A percentile compares a stretch with the other conserved stretches of the same genome.
Evolutionary conservation across 2,113 vertebrate species (phyloP).

Genomic region (Rhabdornis inornatus): DNA sequence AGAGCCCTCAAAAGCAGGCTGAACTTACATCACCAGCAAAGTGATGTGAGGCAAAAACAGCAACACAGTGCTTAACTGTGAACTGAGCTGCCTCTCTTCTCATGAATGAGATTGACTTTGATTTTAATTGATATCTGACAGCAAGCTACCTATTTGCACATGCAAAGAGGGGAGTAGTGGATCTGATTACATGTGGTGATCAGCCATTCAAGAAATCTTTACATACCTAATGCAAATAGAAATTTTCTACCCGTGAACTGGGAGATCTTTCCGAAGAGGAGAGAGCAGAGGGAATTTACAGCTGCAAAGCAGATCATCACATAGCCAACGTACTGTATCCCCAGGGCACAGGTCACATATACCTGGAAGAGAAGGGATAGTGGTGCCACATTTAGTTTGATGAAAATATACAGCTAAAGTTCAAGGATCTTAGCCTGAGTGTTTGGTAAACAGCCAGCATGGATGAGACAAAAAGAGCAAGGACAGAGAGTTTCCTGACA

Average conservation of each 20-base stretch:
- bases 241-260: conserved; percentile 76
- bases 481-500: neutral
- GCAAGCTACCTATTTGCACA: neutral
- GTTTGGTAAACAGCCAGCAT: neutral
- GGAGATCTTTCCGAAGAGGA: conserved; percentile 82
- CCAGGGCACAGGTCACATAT: conserved; percentile 88
- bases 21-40: neutral
- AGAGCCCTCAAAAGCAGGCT: neutral
- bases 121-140: neutral
- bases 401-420: neutral
- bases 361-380: conserved; percentile 70
- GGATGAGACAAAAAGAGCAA: neutral
- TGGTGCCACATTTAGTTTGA: neutral
- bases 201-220: neutral
- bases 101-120: neutral
- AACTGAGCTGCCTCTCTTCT: neutral
- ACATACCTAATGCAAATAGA: conserved; percentile 85
- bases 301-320: conserved; percentile 92
- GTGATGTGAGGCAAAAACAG: neutral
- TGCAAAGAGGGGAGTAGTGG: neutral
- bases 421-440: neutral
- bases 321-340: conserved; percentile 87
- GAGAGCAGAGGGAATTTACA: conserved; percentile 81
- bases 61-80: neutral
- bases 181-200: neutral